Base-by-base conservation (phyloP, 2,113 vertebrate species). In the Psephotus haematonotus region DNA sequence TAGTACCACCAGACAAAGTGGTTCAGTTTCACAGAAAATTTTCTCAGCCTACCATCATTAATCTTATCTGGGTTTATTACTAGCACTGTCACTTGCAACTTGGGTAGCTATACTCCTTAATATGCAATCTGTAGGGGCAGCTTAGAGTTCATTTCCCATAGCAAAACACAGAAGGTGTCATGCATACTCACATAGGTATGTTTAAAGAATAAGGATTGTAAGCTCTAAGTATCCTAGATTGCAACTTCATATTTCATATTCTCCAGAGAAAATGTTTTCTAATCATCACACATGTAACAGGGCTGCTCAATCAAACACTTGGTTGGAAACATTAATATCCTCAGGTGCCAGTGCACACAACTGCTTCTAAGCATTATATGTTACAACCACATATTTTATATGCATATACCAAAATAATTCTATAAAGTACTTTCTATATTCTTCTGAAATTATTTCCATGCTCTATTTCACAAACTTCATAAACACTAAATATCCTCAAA, bases 11-110 rank as follows among this genome's bases (percentile, higher is more conserved):
- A 95, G 95, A 84, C 65, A 88, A 97, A 97, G 82, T 69, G 39
- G 52, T 80, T 90, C 64, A 4, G 23, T 81, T 96, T 95, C 31
- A 4, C 50, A 93, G 94, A 90, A 95, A 90, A 86, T 92, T 95
- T 93, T 96, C 87, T 37, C 64, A 92, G 69, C 74, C 57, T 95
- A 63, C 68, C 92, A 83, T 88, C 94, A 97, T 97, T 97, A 97
- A 97, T 98, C 94, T 95, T 96, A 96, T 94, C 90, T 95, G 76
- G 17, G 39, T 95, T 97, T 96, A 90, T 97, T 95, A 92, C 88
- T 86, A 88, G 69, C 41, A 91, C 53, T 92, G 95, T 90, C 89
- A 86, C 78, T 79, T 91, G 82, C 69, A 79, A 70, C 70, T 90
- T 82, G 80, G 60, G 86, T 86, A 72, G 69, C 79, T 95, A 53